Base-by-base conservation (phyloP, 92 coral and sea anemone species). In the Porites evermanni region DNA sequence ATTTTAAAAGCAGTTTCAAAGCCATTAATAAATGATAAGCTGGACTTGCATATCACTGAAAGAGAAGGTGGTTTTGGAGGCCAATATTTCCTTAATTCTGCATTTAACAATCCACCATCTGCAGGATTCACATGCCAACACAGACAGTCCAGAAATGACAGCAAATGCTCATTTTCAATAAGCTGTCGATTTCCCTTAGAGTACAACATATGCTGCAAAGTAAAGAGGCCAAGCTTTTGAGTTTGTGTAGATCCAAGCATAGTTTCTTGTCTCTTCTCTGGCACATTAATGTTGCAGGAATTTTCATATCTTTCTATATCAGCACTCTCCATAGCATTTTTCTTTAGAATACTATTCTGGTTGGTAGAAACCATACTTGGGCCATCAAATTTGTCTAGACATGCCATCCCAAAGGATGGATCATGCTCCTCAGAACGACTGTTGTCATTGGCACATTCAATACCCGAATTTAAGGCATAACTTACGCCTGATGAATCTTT, bases 161-260 rank as follows among this genome's bases (percentile, higher is more conserved):
- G 29, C 52, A 94, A 78, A 51, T 80, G 84, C 85, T 94, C 96
- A 10, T 53, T 67, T 26, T 85, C 76, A 12, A 94, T 61, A 60
- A 94, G 90, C 64, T 71, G 75, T 24, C 91, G 88, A 90, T 94
- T 94, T 91, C 91, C 98, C 60, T 60, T 79, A 64, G 88, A 81
- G 18, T 81, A 50, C 59, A 91, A 79, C 94, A 94, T 90, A 21
- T 94, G 96, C 24, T 78, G 86, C 14, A 94, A 64, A 18, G 94
- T 89, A 70, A 93, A 94, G 4, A 93, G 53, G 10, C 98, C 98
- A 53, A 94, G 64, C 74, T 89, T 77, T 82, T 91, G 98, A 23
- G 89, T 87, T 69, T 86, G 75, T 54, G 29, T 1, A 14, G 98
- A 90, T 10, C 98, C 98, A 19, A 87, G 91, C 87, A 70, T 65